Evolutionary conservation across 2,888 invertebrate genomes (phyloP), one percentile per base, ranked within the genome.

Genomic region (Trichopria drosophilae): DNA sequence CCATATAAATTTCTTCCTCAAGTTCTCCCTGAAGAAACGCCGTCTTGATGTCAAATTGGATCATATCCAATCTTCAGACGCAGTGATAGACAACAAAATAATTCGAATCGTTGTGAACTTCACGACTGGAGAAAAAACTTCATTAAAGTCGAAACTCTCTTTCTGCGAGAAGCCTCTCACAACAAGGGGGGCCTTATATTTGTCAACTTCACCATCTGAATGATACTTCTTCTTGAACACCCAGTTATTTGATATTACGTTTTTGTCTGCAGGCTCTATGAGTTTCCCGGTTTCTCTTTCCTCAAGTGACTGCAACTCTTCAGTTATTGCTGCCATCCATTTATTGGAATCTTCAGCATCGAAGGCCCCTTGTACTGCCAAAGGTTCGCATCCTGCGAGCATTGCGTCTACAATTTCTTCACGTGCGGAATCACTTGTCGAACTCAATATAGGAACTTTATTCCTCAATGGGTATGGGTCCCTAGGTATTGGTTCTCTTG

Each of bases 111-210:
- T 41, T 10, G 5, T 16, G 23, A 28, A 39, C 28, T 16, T 39
- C 12, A 39, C 26, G 6, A 31, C 41, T 3, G 41, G 31, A 10
- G 41, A 6, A 19, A 31, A 41, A 6, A 28, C 9, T 16, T 28
- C 31, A 19, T 39, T 9, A 10, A 10, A 39, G 10, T 41, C 29
- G 6, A 41, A 7, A 43, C 28, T 37, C 55, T 35, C 16, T 39
- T 55, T 50, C 44, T 61, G 59, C n/a, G 48, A 12, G 35, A 35
- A 63, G 4, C 60, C 63, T 42, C 52, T 55, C 16, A 52, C 57
- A 3, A 63, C 63, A 5, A 63, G 36, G 5, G 60, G 32, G 13
- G 63, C 59, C 31, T 63, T 64, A 29, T 45, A 62, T 4, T 40
- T 34, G 29, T 55, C 56, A 28, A 58, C 31, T 16, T 46, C 45